These are phyloP conservation scores for Cheilosia vernalis DNA, from an alignment of 2,888 invertebrate genomes.

Conservation along the genomic window DNA sequence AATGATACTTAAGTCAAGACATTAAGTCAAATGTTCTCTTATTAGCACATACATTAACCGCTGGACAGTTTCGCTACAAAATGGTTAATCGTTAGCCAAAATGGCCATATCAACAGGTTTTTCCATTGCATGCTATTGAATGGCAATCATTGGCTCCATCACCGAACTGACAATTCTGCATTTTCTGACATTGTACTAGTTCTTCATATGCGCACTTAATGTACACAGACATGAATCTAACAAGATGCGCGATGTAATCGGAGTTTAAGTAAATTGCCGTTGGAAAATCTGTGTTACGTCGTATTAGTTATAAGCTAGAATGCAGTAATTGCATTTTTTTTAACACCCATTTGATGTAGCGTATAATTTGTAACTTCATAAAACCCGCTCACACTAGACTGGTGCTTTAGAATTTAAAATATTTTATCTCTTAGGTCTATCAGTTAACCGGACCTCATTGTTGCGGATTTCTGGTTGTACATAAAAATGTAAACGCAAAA, in stretches of 20 bases:
- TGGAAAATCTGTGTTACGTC: not conserved
- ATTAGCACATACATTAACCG: slow-evolving; percentile 33
- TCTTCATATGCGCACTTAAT: slow-evolving; percentile 6
- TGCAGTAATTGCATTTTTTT: not conserved
- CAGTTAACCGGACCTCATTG: slow-evolving; percentile 3
- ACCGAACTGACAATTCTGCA: slow-evolving; percentile 26
- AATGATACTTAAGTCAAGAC: not conserved
- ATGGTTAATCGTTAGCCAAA: slow-evolving; percentile 9
- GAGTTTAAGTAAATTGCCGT: slow-evolving; percentile 13
- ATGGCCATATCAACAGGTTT: not conserved
- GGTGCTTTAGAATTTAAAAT: not conserved
- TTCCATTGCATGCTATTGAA: slow-evolving; percentile 19
- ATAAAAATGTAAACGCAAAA: not conserved
- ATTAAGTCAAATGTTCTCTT: slow-evolving; percentile 17
- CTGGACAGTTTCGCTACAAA: not conserved
- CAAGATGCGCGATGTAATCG: slow-evolving; percentile 5
- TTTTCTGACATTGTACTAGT: slow-evolving; percentile 33
- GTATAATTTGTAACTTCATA: not conserved
- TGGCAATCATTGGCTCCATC: slow-evolving; percentile 45
- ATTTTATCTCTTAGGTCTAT: not conserved
- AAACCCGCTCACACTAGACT: not conserved
- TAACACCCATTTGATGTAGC: no score
- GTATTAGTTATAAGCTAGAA: not conserved
- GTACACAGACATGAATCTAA: not conserved
- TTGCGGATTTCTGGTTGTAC: slow-evolving; percentile 31